phyloP scores from a whole-genome alignment of 37 sponge, comb jelly and placozoan species.

The Dysidea cf. avara region DNA sequence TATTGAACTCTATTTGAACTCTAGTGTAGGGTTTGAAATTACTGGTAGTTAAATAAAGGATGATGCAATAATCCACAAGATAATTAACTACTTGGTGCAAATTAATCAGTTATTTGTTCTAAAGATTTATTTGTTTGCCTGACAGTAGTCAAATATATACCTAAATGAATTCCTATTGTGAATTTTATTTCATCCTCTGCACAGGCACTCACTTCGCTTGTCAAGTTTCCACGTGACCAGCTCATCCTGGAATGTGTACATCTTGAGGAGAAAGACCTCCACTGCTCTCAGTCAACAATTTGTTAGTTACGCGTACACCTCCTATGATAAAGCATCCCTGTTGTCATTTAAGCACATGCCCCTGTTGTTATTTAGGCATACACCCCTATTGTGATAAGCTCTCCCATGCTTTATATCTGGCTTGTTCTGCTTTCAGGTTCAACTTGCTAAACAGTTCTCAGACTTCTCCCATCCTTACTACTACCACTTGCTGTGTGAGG shows the following conservation, averaged over 20 bases:
- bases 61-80: too few species aligned
- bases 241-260: constrained; percentile 51
- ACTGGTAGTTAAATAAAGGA: too few species aligned
- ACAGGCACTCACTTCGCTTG: constrained; percentile 30
- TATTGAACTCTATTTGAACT: too few species aligned
- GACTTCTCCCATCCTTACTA: constrained; percentile 45
- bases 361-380: not conserved
- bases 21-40: too few species aligned
- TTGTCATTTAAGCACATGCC: not conserved
- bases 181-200: constrained; percentile 15
- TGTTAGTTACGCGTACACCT: constrained; percentile 32
- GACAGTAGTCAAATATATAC: too few species aligned
- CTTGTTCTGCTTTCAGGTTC: constrained; percentile 14
- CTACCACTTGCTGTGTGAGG: constrained; percentile 46
- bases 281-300: constrained; percentile 44
- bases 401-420: not conserved
- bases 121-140: too few species aligned
- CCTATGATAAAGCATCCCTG: not conserved
- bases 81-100: too few species aligned
- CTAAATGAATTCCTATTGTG: too few species aligned
- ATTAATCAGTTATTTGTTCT: too few species aligned
- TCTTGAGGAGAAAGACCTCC: constrained; percentile 29
- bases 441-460: constrained; percentile 21
- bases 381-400: not conserved
- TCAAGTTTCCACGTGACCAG: not conserved